phyloP scores from a whole-genome alignment of 2,888 invertebrate species.

The Deroplatys truncata region DNA sequence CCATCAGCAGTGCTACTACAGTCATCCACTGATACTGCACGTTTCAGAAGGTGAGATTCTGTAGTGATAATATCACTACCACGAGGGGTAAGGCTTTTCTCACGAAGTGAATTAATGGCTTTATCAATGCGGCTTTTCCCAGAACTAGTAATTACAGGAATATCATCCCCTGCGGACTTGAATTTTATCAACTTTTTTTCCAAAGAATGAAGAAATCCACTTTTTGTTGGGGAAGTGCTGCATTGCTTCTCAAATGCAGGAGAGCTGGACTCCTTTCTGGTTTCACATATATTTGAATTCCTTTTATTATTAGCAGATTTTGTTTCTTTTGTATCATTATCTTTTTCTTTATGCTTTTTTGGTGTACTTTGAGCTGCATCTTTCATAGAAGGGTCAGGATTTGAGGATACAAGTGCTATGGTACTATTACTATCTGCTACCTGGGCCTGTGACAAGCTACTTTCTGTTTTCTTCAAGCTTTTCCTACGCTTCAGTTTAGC shows the following conservation, averaged over 20 bases:
- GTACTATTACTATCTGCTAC: background rate
- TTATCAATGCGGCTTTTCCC: conserved; percentile 43
- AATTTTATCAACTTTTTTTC: conserved; percentile 53
- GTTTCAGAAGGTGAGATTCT: conserved; percentile 64
- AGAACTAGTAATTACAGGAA: background rate
- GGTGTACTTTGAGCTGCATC: background rate
- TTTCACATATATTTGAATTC: conserved; percentile 22
- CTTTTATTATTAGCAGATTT: background rate
- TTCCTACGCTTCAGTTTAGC: conserved; percentile 3
- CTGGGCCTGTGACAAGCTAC: background rate
- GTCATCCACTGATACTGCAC: conserved; percentile 67
- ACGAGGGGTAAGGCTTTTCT: conserved; percentile 37
- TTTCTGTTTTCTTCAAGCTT: background rate
- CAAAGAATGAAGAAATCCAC: conserved; percentile 65
- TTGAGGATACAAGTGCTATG: background rate
- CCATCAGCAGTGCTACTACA: background rate
- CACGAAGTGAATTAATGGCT: conserved; percentile 36
- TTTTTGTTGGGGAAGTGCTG: conserved; percentile 38
- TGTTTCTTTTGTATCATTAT: background rate
- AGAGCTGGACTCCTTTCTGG: conserved; percentile 28
- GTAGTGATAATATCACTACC: conserved; percentile 48
- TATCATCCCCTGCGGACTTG: conserved; percentile 22
- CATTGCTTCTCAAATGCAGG: conserved; percentile 9
- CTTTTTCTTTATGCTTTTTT: background rate
- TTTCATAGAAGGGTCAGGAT: background rate